phyloP scores from a whole-genome alignment of 2,113 vertebrate genomes.

The Tamias sibiricus region DNA sequence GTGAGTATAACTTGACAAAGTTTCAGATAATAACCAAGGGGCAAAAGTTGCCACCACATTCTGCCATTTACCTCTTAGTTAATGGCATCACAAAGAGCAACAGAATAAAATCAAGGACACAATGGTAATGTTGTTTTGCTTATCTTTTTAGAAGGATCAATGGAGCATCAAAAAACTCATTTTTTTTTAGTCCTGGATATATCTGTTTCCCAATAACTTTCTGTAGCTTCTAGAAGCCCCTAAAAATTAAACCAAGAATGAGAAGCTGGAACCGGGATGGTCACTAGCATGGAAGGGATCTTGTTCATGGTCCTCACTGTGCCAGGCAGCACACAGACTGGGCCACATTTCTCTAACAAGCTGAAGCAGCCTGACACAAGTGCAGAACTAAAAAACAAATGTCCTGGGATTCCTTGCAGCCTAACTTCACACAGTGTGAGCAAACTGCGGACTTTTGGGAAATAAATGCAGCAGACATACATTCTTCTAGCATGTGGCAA shows the following conservation, averaged over 20 bases:
- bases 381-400: slow-evolving; percentile 20
- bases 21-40: background rate
- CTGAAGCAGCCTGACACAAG: slow-evolving; percentile 38
- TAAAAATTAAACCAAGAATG: background rate
- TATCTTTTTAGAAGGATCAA: slow-evolving; percentile 16
- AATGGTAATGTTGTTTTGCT: background rate
- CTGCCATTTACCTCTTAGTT: background rate
- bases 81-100: background rate
- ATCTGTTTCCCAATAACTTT: background rate
- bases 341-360: slow-evolving; percentile 13
- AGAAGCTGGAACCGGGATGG: background rate
- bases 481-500: background rate
- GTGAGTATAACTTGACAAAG: background rate
- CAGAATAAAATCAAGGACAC: background rate
- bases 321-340: background rate
- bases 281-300: background rate
- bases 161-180: background rate
- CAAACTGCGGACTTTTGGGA: slow-evolving; percentile 43
- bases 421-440: slow-evolving; percentile 46
- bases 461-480: background rate
- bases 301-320: background rate
- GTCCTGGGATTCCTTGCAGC: slow-evolving; percentile 60
- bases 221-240: background rate
- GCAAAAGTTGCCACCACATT: background rate
- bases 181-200: slow-evolving; percentile 12